Evolutionary conservation across 2,888 invertebrate species (phyloP).

Genomic region (Dioctria rufipes): DNA sequence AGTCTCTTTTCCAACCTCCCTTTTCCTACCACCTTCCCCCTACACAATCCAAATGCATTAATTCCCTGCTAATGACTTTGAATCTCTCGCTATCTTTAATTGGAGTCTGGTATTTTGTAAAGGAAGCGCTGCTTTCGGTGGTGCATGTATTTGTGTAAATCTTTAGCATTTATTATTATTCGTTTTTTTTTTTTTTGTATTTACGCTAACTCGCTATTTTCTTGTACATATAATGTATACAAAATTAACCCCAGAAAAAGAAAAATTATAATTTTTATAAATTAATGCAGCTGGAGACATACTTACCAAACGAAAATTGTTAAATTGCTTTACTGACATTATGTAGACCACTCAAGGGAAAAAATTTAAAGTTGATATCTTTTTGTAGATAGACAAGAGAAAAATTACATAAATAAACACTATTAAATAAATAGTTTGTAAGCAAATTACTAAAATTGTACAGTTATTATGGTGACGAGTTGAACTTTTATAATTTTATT

Average conservation of each 20-base stretch:
- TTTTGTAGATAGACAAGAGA: background rate
- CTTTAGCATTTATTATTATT: background rate
- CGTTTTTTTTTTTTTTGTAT: background rate
- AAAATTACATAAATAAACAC: background rate
- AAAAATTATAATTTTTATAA: background rate
- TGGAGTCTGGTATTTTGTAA: constrained; percentile 35
- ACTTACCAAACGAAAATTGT: constrained; percentile 10
- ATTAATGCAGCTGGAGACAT: constrained; percentile 47
- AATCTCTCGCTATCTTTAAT: constrained; percentile 21
- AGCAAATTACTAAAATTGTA: constrained; percentile 20
- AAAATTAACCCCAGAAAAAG: background rate
- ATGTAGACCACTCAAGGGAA: constrained; percentile 3
- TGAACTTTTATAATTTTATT: background rate
- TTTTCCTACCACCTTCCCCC: background rate
- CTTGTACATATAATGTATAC: too few relatives aligned
- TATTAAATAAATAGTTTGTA: background rate
- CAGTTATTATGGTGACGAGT: constrained; percentile 12
- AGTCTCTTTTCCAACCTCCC: too few relatives aligned
- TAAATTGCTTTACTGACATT: constrained; percentile 18
- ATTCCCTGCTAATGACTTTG: constrained; percentile 32
- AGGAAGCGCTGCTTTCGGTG: background rate
- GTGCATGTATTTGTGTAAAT: constrained; percentile 31
- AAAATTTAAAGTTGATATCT: background rate
- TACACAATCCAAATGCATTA: constrained; percentile 35
- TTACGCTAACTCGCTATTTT: too few relatives aligned